These are phyloP conservation scores for Cacatua alba DNA, from an alignment of 2,113 vertebrate genomes.

Conservation along the genomic window DNA sequence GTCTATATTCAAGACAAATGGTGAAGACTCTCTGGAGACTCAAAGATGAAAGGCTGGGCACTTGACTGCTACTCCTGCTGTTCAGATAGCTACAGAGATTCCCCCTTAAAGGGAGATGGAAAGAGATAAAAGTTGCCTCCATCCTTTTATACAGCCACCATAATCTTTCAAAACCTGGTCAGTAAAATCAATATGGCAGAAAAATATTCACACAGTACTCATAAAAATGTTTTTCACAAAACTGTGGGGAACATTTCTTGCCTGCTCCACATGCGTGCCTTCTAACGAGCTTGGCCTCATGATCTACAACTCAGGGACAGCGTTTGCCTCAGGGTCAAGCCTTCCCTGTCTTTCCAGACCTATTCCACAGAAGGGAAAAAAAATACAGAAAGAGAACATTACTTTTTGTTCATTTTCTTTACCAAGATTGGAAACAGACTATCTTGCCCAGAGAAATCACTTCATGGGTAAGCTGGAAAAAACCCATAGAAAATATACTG, in stretches of 20 bases:
- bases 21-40: background rate
- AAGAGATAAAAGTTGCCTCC: background rate
- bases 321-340: background rate
- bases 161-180: background rate
- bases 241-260: background rate
- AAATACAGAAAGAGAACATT: conserved; percentile 23
- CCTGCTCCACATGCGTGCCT: background rate
- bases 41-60: background rate
- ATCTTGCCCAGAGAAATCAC: background rate
- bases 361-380: conserved; percentile 11
- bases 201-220: background rate
- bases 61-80: background rate
- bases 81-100: background rate
- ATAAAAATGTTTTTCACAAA: background rate
- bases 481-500: background rate
- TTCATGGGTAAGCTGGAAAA: background rate
- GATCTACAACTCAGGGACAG: background rate
- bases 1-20: conserved; percentile 24
- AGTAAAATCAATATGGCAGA: background rate
- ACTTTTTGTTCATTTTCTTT: conserved; percentile 11
- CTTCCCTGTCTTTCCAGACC: background rate
- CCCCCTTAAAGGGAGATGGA: background rate
- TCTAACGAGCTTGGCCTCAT: background rate
- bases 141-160: background rate
- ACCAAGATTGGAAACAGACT: background rate